Percentiles rank a stretch among this genome's conserved stretches.
Conservation (phyloP, 2,888 invertebrate species). For the Xanthia togata region DNA sequence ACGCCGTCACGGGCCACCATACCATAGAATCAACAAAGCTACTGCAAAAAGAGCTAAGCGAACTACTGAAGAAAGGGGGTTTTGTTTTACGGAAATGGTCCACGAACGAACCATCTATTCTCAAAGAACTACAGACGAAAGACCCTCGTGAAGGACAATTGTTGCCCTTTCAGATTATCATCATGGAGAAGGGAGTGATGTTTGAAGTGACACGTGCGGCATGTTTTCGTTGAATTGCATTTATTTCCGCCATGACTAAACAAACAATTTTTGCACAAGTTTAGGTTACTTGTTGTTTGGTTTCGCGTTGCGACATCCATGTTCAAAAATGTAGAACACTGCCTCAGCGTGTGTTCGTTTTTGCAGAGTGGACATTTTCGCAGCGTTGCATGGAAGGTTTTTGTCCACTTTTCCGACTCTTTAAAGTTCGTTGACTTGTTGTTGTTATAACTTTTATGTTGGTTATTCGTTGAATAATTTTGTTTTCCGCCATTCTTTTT, state of each 20-base stretch:
- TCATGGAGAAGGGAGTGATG: too few relatives aligned
- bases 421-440: conserved; percentile 9
- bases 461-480: not conserved
- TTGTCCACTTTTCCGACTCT: conserved; percentile 5
- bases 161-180: not conserved
- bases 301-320: conserved; percentile 8
- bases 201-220: conserved; percentile 1
- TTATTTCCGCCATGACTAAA: conserved; percentile 8
- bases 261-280: conserved; percentile 1
- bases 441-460: too few relatives aligned
- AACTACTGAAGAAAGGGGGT: too few relatives aligned
- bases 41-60: too few relatives aligned
- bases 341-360: conserved; percentile 1
- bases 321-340: conserved; percentile 6
- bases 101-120: too few relatives aligned
- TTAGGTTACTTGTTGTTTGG: not conserved
- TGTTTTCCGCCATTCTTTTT: not conserved
- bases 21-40: too few relatives aligned
- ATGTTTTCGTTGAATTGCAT: conserved; percentile 5
- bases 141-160: too few relatives aligned
- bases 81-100: not conserved
- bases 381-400: not conserved
- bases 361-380: conserved; percentile 1
- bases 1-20: too few relatives aligned
- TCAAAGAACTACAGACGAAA: too few relatives aligned